Evolutionary conservation across 2,888 invertebrate species (phyloP).

Genomic region (Catocala fraxini): DNA sequence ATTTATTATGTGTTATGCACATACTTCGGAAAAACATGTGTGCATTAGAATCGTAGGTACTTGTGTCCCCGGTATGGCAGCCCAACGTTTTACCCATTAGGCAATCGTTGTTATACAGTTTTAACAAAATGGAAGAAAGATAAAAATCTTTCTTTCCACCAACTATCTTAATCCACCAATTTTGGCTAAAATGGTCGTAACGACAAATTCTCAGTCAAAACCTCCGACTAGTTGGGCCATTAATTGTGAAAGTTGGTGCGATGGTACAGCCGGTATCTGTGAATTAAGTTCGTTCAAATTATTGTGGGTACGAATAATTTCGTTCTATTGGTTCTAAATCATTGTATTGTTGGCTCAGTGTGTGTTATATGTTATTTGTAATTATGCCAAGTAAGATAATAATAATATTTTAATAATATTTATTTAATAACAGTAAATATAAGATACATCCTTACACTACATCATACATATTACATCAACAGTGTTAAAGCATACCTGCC

Average conservation of each 20-base stretch:
- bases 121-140: background rate
- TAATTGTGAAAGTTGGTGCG: slow-evolving; percentile 73
- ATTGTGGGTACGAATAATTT: slow-evolving; percentile 48
- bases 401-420: no score
- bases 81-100: no score
- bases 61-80: no score
- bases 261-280: slow-evolving; percentile 59
- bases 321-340: slow-evolving; percentile 45
- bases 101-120: no score
- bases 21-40: no score
- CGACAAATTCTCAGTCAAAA: slow-evolving; percentile 71
- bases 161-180: slow-evolving; percentile 13
- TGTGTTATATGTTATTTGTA: slow-evolving; percentile 12
- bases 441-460: no score
- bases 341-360: slow-evolving; percentile 32
- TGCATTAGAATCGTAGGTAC: no score
- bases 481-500: no score
- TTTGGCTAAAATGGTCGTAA: slow-evolving; percentile 49
- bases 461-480: no score
- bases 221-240: slow-evolving; percentile 61
- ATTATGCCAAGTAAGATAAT: background rate
- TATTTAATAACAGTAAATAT: no score
- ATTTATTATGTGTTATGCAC: no score
- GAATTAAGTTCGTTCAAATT: slow-evolving; percentile 61
- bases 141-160: background rate